phyloP scores from a whole-genome alignment of 2,797 vertebrate genomes.

The Mus caroli region DNA sequence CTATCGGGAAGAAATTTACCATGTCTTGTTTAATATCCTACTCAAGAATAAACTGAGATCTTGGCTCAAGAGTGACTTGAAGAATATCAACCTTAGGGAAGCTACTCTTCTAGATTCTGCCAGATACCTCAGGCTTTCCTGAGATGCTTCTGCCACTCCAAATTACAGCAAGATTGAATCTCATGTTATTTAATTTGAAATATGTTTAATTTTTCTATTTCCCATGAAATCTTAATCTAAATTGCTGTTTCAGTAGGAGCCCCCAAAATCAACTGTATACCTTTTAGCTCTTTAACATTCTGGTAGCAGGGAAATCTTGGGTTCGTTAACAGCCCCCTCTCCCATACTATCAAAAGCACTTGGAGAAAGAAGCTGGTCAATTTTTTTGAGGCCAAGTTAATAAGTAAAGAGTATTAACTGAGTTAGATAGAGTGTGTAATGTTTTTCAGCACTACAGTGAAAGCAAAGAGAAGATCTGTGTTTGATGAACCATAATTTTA shows the following conservation, averaged over 20 bases:
- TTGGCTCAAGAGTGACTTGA: conserved; percentile 50
- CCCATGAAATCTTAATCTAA: background rate
- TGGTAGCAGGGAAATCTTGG: background rate
- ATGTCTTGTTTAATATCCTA: conserved; percentile 36
- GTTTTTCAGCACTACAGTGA: conserved; percentile 27
- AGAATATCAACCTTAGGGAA: conserved; percentile 27
- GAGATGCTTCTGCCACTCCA: conserved; percentile 1
- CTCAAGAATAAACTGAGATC: conserved; percentile 58
- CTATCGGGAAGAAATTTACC: conserved; percentile 1
- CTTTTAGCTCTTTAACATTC: conserved; percentile 34
- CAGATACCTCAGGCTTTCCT: conserved; percentile 32
- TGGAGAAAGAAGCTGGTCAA: conserved; percentile 5
- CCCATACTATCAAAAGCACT: background rate
- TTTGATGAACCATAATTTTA: conserved; percentile 47
- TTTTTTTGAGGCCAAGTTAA: background rate
- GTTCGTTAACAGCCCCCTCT: background rate
- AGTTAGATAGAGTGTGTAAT: conserved; percentile 49
- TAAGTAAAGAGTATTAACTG: conserved; percentile 21
- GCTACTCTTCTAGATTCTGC: conserved; percentile 12
- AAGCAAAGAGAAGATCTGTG: background rate
- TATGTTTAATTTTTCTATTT: conserved; percentile 43
- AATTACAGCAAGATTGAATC: background rate
- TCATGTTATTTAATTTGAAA: conserved; percentile 50
- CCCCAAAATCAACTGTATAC: background rate
- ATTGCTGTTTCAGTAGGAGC: conserved; percentile 31